Evolutionary conservation across 2,888 invertebrate genomes (phyloP).

Genomic region (Bellardia pandia): DNA sequence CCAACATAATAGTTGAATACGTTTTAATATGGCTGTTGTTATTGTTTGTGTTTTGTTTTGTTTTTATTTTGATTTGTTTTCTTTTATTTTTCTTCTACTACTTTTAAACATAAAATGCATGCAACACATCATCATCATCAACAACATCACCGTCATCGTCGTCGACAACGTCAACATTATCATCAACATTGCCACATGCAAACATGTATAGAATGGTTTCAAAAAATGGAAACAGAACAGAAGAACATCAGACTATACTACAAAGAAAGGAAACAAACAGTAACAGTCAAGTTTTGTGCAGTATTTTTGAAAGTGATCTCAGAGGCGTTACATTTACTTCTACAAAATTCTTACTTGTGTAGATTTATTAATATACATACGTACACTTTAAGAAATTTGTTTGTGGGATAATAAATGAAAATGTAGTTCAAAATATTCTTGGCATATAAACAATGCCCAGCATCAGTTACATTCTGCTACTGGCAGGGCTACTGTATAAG

Average conservation of each 20-base stretch:
- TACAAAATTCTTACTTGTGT: background rate
- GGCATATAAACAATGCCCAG: background rate
- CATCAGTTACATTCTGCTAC: background rate
- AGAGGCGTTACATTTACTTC: constrained; percentile 43
- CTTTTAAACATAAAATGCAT: constrained; percentile 54
- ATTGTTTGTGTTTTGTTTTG: constrained; percentile 38
- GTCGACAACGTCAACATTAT: constrained; percentile 44
- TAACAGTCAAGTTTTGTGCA: constrained; percentile 43
- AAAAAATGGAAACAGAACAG: constrained; percentile 21
- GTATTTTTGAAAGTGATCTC: constrained; percentile 56
- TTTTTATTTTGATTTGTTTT: constrained; percentile 39
- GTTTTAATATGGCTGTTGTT: constrained; percentile 37
- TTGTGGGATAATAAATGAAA: background rate
- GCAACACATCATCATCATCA: constrained; percentile 61
- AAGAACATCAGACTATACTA: background rate
- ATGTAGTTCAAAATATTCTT: background rate
- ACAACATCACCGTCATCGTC: constrained; percentile 12
- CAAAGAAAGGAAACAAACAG: constrained; percentile 35
- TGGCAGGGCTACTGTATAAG: background rate
- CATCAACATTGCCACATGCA: constrained; percentile 47
- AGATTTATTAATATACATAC: background rate
- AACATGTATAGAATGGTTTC: constrained; percentile 38
- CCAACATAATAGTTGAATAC: constrained; percentile 45
- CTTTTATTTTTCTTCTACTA: background rate
- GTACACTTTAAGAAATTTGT: background rate